These are phyloP conservation scores for Perodicticus potto DNA, from an alignment of 2,797 vertebrate species.

Conservation along the genomic window DNA sequence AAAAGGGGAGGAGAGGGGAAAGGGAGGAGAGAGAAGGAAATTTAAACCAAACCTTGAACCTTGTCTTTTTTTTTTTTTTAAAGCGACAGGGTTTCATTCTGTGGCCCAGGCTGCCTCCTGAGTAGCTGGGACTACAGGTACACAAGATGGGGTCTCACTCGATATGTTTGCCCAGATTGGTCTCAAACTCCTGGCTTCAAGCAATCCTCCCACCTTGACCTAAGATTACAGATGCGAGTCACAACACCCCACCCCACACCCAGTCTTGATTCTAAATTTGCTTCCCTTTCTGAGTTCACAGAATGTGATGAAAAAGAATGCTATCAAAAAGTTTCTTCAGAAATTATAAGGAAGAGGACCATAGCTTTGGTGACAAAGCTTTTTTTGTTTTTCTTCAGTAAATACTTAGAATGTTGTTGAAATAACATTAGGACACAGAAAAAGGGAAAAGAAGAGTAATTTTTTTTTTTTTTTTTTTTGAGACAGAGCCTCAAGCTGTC, in stretches of 20 bases:
- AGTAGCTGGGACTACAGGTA: neutral
- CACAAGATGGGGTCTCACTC: neutral
- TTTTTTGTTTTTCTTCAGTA: too few relatives aligned
- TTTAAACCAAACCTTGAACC: neutral
- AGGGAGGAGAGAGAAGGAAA: neutral
- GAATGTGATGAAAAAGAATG: neutral
- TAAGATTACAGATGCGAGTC: neutral
- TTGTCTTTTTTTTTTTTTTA: neutral
- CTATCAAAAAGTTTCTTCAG: neutral
- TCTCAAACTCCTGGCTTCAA: neutral
- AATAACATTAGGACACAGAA: too few relatives aligned
- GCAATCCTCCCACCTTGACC: neutral
- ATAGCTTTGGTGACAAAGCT: too few relatives aligned
- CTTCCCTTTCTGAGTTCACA: neutral
- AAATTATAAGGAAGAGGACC: neutral
- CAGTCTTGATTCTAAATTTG: neutral
- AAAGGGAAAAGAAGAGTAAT: too few relatives aligned
- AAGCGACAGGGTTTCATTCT: neutral
- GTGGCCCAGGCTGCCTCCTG: too few relatives aligned
- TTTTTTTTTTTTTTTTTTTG: too few relatives aligned
- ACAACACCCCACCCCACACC: neutral
- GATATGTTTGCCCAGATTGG: neutral
- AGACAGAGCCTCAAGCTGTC: too few relatives aligned
- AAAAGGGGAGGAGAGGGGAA: neutral
- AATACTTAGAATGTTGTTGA: too few relatives aligned